phyloP scores from a whole-genome alignment of 2,888 invertebrate genomes.

The Xanthia icteritia region DNA sequence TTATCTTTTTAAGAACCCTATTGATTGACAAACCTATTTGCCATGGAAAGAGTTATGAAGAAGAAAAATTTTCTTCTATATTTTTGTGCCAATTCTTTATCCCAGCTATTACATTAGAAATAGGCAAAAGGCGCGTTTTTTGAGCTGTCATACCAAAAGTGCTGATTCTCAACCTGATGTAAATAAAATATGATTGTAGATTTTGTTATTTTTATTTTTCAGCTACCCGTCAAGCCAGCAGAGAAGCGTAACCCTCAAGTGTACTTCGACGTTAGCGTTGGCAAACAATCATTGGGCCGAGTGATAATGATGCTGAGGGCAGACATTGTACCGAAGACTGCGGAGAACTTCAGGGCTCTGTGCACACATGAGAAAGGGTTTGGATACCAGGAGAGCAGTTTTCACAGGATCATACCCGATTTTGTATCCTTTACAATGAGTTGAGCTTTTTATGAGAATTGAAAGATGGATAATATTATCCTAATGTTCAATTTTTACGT shows the following conservation, averaged over 20 bases:
- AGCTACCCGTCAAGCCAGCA: conserved; percentile 79
- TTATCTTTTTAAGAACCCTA: not conserved
- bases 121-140: not conserved
- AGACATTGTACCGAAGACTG: conserved; percentile 98
- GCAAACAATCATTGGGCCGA: conserved; percentile 96
- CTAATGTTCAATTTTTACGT: not conserved
- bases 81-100: not conserved
- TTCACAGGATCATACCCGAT: conserved; percentile 99
- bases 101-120: not conserved
- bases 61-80: too few relatives aligned
- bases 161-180: not conserved
- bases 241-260: conserved; percentile 95
- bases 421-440: conserved; percentile 95
- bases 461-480: not conserved
- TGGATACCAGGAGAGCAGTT: conserved; percentile 97
- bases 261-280: conserved; percentile 98
- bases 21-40: not conserved
- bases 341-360: conserved; percentile 97
- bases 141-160: too few relatives aligned
- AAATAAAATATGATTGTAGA: not conserved
- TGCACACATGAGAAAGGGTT: conserved; percentile 99
- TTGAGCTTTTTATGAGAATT: too few relatives aligned
- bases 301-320: conserved; percentile 97
- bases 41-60: not conserved
- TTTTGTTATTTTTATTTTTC: conserved; percentile 56